Conservation (phyloP, 2,113 vertebrate species). For the Solea solea region DNA sequence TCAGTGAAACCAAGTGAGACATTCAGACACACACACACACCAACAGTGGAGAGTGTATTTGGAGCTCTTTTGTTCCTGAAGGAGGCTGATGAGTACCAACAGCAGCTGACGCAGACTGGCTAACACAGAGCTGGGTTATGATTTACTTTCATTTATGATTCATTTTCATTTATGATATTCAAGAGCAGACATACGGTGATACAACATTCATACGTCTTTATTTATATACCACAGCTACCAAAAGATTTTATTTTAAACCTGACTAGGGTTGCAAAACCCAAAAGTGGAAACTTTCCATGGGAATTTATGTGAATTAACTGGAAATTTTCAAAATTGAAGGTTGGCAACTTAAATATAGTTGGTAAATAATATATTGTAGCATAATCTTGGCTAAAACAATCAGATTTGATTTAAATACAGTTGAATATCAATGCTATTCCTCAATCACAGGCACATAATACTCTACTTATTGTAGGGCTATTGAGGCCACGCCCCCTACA, state of each 20-base stretch:
- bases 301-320: too few species aligned
- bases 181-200: not conserved
- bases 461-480: too few species aligned
- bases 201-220: not conserved
- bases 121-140: slow-evolving; percentile 24
- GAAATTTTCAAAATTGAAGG: too few species aligned
- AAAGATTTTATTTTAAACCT: not conserved
- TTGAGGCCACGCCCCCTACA: too few species aligned
- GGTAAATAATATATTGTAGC: too few species aligned
- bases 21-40: slow-evolving; percentile 20
- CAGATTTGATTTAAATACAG: too few species aligned
- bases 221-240: too few species aligned
- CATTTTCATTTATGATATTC: not conserved
- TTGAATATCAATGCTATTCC: too few species aligned
- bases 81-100: slow-evolving; percentile 36
- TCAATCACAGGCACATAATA: too few species aligned
- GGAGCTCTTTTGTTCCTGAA: slow-evolving; percentile 41
- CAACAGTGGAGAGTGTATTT: slow-evolving; percentile 24
- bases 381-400: too few species aligned
- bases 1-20: slow-evolving; percentile 20
- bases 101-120: slow-evolving; percentile 45
- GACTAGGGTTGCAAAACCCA: not conserved
- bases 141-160: slow-evolving; percentile 20
- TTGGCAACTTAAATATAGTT: too few species aligned
- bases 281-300: too few species aligned